Percentiles rank a stretch among this genome's conserved stretches.
phyloP scores from a whole-genome alignment of 2,113 vertebrate genomes.

The Bagarius yarrelli region DNA sequence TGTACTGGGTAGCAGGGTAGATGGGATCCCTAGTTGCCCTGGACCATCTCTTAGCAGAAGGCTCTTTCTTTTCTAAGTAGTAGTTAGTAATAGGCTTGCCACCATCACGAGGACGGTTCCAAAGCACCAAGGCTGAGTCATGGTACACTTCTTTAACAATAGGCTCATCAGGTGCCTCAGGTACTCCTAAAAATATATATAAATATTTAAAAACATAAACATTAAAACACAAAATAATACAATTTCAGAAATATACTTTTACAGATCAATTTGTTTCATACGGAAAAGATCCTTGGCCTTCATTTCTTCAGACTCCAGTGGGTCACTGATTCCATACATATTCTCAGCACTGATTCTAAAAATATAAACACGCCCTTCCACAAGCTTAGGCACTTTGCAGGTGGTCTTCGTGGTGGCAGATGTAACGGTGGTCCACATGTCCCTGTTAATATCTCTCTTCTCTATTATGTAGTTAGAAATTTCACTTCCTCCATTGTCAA shows the following conservation, averaged over 20 bases:
- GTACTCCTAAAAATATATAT: slow-evolving; percentile 77
- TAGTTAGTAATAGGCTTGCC: slow-evolving; percentile 97
- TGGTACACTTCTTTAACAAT: slow-evolving; percentile 84
- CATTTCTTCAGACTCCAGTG: slow-evolving; percentile 92
- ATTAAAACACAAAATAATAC: neutral
- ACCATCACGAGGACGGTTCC: slow-evolving; percentile 91
- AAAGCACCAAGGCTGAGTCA: slow-evolving; percentile 86
- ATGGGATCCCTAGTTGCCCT: slow-evolving; percentile 85
- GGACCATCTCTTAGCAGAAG: slow-evolving; percentile 86
- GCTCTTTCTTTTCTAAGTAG: slow-evolving; percentile 93
- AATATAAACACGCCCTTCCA: slow-evolving; percentile 91
- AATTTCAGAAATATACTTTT: neutral
- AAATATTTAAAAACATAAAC: neutral
- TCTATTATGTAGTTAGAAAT: slow-evolving; percentile 97
- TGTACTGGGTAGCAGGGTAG: slow-evolving; percentile 88
- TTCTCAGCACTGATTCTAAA: slow-evolving; percentile 94
- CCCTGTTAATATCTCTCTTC: slow-evolving; percentile 87
- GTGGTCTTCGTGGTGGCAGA: slow-evolving; percentile 86
- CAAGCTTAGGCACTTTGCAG: slow-evolving; percentile 91
- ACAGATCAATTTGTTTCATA: slow-evolving; percentile 66
- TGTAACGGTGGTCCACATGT: slow-evolving; percentile 91
- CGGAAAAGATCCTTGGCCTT: slow-evolving; percentile 95
- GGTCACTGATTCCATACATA: slow-evolving; percentile 94
- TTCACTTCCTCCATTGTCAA: slow-evolving; percentile 88
- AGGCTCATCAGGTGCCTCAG: slow-evolving; percentile 93